These are phyloP conservation scores for Pelvicachromis taeniatus DNA, from an alignment of 2,113 vertebrate species.

Conservation along the genomic window DNA sequence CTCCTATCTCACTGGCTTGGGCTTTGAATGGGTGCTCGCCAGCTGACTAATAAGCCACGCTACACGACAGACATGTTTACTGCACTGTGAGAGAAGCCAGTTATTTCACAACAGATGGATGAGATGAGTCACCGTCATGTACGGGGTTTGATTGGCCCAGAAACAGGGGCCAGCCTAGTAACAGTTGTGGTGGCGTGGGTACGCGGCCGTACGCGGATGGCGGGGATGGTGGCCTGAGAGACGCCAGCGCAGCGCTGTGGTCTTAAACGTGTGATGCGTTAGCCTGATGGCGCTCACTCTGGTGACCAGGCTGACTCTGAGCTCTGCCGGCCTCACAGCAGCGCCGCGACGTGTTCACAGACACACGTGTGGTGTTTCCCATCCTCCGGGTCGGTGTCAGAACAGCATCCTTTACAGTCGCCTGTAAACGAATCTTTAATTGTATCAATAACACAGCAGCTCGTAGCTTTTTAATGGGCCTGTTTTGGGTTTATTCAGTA, in stretches of 20 bases:
- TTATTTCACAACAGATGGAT: neutral
- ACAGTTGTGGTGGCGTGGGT: neutral
- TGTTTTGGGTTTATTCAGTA: neutral
- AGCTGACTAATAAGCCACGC: neutral
- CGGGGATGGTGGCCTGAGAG: neutral
- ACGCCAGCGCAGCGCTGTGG: fast-evolving
- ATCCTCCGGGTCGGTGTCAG: neutral
- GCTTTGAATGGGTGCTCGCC: neutral
- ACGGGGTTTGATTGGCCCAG: neutral
- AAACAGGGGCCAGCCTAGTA: neutral
- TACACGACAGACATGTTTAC: neutral
- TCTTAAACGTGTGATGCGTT: neutral
- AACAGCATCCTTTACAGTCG: neutral
- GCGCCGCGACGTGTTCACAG: neutral
- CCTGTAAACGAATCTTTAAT: neutral
- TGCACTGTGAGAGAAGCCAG: neutral
- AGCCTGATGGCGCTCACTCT: too few species aligned
- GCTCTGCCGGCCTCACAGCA: neutral
- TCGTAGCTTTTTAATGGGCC: neutral
- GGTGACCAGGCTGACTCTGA: neutral
- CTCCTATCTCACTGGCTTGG: neutral
- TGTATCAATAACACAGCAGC: neutral
- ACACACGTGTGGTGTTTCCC: neutral
- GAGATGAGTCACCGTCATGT: neutral
- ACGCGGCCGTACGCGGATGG: neutral